phyloP scores from a whole-genome alignment of 1,140 invertebrate species.

The Drosophila repleta region DNA sequence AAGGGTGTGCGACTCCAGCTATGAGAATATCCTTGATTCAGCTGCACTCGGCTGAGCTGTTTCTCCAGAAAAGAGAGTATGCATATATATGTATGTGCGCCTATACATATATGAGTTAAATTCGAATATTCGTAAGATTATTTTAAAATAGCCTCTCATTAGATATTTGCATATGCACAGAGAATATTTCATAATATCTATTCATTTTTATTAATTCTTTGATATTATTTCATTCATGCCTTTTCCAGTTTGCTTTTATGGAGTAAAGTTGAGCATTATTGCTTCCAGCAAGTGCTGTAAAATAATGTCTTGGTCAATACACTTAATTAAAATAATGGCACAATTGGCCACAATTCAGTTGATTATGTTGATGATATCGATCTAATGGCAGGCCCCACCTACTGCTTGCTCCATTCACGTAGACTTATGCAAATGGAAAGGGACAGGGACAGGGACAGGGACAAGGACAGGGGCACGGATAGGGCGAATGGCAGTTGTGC shows the following conservation, averaged over 20 bases:
- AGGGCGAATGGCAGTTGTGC: slow-evolving; percentile 13
- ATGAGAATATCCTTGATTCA: neutral
- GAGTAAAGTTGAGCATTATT: neutral
- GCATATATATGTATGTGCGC: too few species aligned
- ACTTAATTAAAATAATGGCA: slow-evolving; percentile 66
- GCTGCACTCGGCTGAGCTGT: neutral
- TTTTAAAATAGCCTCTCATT: too few species aligned
- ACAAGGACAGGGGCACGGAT: slow-evolving; percentile 19
- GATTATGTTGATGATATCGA: slow-evolving; percentile 62
- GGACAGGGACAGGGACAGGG: slow-evolving; percentile 25
- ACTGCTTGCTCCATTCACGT: neutral
- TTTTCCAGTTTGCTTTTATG: too few species aligned
- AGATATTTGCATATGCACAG: too few species aligned
- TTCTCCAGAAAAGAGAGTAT: too few species aligned
- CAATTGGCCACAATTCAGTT: slow-evolving; percentile 56
- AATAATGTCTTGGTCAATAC: slow-evolving; percentile 21
- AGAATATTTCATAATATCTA: too few species aligned
- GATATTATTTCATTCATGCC: too few species aligned
- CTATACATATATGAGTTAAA: too few species aligned
- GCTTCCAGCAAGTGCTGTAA: neutral
- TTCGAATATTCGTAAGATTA: too few species aligned
- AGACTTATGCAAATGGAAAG: slow-evolving; percentile 57
- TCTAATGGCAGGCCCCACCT: slow-evolving; percentile 31
- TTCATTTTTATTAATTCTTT: too few species aligned
- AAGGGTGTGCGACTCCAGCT: neutral